Conservation (phyloP, 2,888 invertebrate species). For the Palloptera scutellata region DNA sequence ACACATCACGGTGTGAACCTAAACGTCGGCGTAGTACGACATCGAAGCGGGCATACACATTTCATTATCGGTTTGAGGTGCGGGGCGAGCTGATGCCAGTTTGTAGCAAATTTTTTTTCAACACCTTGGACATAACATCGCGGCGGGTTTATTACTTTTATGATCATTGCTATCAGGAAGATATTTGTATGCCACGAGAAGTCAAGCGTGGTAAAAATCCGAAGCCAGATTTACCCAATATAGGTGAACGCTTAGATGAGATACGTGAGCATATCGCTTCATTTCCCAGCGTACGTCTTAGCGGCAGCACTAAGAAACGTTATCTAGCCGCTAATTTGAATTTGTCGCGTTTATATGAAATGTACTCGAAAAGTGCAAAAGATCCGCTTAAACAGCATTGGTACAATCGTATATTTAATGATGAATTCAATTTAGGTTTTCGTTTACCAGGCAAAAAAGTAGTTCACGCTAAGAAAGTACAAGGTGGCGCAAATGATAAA, state of each 20-base stretch:
- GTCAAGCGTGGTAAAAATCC: constrained; percentile 11
- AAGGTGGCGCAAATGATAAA: too few relatives aligned
- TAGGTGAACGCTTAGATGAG: constrained; percentile 18
- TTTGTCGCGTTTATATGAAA: constrained; percentile 20
- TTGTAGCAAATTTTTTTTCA: constrained; percentile 23
- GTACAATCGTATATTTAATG: constrained; percentile 25
- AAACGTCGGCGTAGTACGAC: constrained; percentile 14
- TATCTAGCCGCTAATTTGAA: constrained; percentile 9
- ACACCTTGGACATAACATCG: constrained; percentile 21
- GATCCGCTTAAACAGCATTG: constrained; percentile 24
- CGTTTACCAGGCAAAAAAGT: not conserved
- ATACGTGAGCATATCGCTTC: constrained; percentile 24
- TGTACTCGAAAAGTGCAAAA: constrained; percentile 14
- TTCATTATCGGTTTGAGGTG: constrained; percentile 23
- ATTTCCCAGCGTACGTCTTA: not conserved
- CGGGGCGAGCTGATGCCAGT: constrained; percentile 19
- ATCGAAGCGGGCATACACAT: not conserved
- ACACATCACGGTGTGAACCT: constrained; percentile 15
- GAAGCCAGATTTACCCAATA: constrained; percentile 16
- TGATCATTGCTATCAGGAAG: constrained; percentile 22
- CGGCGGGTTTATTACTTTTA: constrained; percentile 26
- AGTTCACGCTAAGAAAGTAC: too few relatives aligned
- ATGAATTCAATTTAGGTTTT: constrained; percentile 23
- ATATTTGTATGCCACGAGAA: constrained; percentile 22
- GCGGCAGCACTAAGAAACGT: not conserved